These are phyloP conservation scores for Ichneumoninae sp. DNA, from an alignment of 2,888 invertebrate genomes.

Conservation along the genomic window DNA sequence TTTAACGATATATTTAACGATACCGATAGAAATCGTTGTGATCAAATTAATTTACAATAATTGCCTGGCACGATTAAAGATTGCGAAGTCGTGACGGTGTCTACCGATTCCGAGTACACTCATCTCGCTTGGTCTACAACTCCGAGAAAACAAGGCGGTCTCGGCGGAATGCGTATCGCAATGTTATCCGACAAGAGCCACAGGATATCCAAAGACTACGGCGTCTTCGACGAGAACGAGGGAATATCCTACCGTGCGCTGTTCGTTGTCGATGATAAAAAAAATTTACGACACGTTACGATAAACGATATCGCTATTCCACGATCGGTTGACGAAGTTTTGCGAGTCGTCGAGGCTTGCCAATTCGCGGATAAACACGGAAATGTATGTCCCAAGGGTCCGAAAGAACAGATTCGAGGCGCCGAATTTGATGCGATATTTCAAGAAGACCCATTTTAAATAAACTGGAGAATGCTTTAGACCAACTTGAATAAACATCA, in stretches of 20 bases:
- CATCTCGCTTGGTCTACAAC: constrained; percentile 75
- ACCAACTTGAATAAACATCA: background rate
- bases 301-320: constrained; percentile 98
- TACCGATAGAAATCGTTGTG: background rate
- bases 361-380: constrained; percentile 96
- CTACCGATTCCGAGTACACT: constrained; percentile 75
- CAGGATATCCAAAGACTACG: constrained; percentile 93
- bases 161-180: constrained; percentile 97
- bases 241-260: constrained; percentile 96
- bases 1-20: constrained; percentile 15
- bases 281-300: constrained; percentile 95
- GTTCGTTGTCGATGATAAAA: constrained; percentile 95
- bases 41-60: background rate
- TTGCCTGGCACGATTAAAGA: constrained; percentile 57
- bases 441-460: constrained; percentile 36
- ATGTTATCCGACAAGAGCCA: constrained; percentile 95
- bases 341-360: constrained; percentile 97
- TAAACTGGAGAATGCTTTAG: no score
- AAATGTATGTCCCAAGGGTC: constrained; percentile 84
- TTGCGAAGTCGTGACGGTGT: constrained; percentile 73
- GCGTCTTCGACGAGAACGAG: constrained; percentile 93
- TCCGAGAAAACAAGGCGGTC: constrained; percentile 87
- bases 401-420: constrained; percentile 31
- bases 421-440: constrained; percentile 11
- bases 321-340: constrained; percentile 94